Evolutionary conservation across 2,113 vertebrate genomes (phyloP), one percentile per base, ranked within the genome.

Genomic region (Heloderma charlesbogerti): DNA sequence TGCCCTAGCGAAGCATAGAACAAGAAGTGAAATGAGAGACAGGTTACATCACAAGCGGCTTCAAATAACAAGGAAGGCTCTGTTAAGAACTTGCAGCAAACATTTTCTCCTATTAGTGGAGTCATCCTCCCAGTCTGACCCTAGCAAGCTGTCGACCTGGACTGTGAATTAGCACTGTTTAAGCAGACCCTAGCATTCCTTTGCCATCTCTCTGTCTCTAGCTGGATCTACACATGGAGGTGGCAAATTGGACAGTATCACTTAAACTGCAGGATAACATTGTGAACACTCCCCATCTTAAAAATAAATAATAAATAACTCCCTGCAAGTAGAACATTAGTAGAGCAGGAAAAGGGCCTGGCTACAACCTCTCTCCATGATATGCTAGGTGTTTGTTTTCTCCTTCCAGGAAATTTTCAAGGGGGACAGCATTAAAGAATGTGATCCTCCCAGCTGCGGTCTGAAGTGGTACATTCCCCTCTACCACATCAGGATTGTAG

Each of bases 1-100:
- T 86, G 66, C 8, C n/a, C 45, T 90, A 29, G 66, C n/a, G 40
- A 74, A 83, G 29, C 66, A 89, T 78, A 74, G 67, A 45, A 72
- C 45, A 83, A 89, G 88, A 82, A 82, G 34, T 40, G 66, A 86
- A 78, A 54, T 13, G 67, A 71, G 89, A 43, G 34, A 79, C 43
- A 43, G 45, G 43, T 90, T 80, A 16, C 75, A 86, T 71, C 83
- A 79, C 8, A 57, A 79, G 45, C 5, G 20, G 63, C 45, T 16
- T 54, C 84, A 48, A 34, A 34, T 86, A 54, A 77, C 69, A 86
- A 57, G 18, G 43, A 90, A 78, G 71, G 74, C 25, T 43, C 83
- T 79, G 45, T 80, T 85, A 48, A 79, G 83, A n/a, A 40, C 63
- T 69, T 54, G 84, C 60, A 54, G 48, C 8, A 86, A 90, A 80